These are phyloP conservation scores for Decapterus maruadsi DNA, from an alignment of 2,797 vertebrate genomes.

Conservation along the genomic window DNA sequence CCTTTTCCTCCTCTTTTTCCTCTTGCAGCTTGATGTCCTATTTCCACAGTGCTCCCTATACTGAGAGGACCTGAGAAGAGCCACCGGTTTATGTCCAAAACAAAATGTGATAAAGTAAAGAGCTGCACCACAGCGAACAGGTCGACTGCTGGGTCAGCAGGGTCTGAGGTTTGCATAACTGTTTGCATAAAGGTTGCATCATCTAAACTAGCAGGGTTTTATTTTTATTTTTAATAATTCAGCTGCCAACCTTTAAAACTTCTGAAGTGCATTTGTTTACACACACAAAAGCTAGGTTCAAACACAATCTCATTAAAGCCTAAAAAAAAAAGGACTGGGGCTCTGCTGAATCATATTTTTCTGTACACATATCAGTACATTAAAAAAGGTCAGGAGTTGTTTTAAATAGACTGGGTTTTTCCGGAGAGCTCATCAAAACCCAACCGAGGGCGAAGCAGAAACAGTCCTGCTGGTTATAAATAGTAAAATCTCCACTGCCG, in stretches of 20 bases:
- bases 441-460: conserved; percentile 30
- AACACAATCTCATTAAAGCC: background rate
- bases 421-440: conserved; percentile 17
- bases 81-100: conserved; percentile 1
- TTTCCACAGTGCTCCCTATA: background rate
- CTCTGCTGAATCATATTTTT: background rate
- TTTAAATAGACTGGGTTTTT: conserved; percentile 5
- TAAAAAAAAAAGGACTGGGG: background rate
- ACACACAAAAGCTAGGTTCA: background rate
- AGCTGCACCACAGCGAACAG: conserved; percentile 11
- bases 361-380: background rate
- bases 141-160: conserved; percentile 1
- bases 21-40: background rate
- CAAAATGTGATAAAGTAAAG: conserved; percentile 9
- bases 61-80: background rate
- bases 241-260: background rate
- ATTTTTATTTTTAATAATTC: background rate
- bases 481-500: conserved; percentile 57
- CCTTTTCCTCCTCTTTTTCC: background rate
- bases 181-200: conserved; percentile 34
- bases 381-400: background rate
- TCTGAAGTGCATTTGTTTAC: background rate
- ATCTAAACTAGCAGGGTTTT: background rate
- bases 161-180: conserved; percentile 1
- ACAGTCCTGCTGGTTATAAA: conserved; percentile 58